Evolutionary conservation across 2,888 invertebrate species (phyloP).

Genomic region (Agelastica alni): DNA sequence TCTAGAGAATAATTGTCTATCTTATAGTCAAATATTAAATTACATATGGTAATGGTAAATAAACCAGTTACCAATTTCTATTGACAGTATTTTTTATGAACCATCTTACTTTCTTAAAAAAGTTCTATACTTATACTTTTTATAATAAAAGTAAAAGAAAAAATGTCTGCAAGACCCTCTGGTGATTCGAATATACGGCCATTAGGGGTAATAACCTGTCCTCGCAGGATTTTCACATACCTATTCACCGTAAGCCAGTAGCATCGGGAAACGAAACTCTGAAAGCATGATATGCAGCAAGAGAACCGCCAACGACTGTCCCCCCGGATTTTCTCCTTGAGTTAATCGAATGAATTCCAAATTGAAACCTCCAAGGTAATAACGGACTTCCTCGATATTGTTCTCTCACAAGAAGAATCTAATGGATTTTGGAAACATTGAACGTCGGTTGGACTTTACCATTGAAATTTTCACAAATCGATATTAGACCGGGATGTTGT

Average conservation of each 20-base stretch:
- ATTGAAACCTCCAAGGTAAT: conserved; percentile 24
- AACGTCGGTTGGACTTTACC: background rate
- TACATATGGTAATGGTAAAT: too few relatives aligned
- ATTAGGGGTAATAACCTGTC: background rate
- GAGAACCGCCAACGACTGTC: conserved; percentile 16
- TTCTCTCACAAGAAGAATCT: conserved; percentile 7
- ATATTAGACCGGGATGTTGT: background rate
- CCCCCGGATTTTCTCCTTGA: conserved; percentile 20
- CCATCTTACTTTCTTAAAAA: too few relatives aligned
- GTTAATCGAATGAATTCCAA: conserved; percentile 27
- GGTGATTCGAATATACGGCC: background rate
- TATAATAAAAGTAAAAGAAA: too few relatives aligned
- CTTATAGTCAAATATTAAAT: too few relatives aligned
- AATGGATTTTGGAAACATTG: conserved; percentile 13
- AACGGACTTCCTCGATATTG: conserved; percentile 19
- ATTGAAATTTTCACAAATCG: conserved; percentile 1
- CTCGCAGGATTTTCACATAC: background rate
- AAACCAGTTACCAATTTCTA: too few relatives aligned
- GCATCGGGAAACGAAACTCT: background rate
- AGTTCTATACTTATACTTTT: too few relatives aligned
- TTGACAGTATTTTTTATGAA: too few relatives aligned
- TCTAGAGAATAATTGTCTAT: too few relatives aligned
- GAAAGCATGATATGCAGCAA: conserved; percentile 15
- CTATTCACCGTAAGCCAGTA: background rate
- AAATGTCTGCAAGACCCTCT: background rate